A percentile compares a stretch with the other conserved stretches of the same genome.
Conservation (phyloP, 2,113 vertebrate species). For the Chinchilla lanigera region DNA sequence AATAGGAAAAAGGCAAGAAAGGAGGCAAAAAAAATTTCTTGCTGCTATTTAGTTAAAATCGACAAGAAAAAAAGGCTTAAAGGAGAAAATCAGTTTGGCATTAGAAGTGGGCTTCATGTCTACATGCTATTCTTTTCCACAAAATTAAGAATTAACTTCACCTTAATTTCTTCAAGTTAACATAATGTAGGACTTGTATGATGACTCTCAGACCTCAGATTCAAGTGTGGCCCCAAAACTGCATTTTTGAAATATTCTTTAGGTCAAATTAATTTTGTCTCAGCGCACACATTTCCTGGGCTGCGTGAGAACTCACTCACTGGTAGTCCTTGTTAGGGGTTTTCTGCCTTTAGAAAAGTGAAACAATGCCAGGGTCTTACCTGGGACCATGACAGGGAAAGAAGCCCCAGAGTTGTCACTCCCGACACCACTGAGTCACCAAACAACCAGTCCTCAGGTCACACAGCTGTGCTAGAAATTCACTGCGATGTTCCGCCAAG, state of each 20-base stretch:
- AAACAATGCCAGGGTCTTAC: not conserved
- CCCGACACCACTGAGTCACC: not conserved
- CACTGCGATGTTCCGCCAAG: not conserved
- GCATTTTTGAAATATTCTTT: not conserved
- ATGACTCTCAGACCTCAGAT: not conserved
- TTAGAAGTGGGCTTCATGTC: not conserved
- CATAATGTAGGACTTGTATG: not conserved
- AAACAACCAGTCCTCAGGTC: not conserved
- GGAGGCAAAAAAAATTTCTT: not conserved
- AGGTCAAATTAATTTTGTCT: not conserved
- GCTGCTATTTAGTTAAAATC: not conserved
- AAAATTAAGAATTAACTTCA: not conserved
- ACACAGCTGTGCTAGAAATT: not conserved
- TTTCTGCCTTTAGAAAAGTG: not conserved
- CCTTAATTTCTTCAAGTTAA: not conserved
- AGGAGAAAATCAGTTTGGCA: not conserved
- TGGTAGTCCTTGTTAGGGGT: not conserved
- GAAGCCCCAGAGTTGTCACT: not conserved
- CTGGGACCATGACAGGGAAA: not conserved
- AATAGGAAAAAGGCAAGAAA: not conserved
- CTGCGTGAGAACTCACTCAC: not conserved
- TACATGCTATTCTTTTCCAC: not conserved
- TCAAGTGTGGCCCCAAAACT: not conserved
- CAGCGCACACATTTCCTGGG: not conserved
- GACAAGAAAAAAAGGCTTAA: not conserved